Evolutionary conservation across 2,797 vertebrate species (phyloP).

Genomic region (Girardinus metallicus): DNA sequence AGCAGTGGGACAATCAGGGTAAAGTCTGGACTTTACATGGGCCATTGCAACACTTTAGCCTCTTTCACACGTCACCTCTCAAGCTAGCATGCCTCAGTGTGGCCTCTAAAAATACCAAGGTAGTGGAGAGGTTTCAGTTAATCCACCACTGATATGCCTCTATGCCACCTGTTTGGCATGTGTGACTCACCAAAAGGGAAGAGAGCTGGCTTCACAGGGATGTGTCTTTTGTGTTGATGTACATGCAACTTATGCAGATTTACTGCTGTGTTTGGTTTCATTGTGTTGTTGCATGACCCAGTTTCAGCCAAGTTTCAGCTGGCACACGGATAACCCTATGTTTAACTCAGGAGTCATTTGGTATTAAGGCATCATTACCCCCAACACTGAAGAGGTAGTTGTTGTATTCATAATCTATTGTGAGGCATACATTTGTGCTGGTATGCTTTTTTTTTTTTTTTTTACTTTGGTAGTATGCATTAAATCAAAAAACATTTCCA

Average conservation of each 20-base stretch:
- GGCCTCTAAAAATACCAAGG: not conserved
- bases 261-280: not conserved
- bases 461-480: not conserved
- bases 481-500: not conserved
- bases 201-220: not conserved
- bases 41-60: conserved; percentile 4
- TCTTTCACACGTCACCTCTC: conserved; percentile 1
- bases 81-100: not conserved
- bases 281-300: not conserved
- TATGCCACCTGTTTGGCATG: not conserved
- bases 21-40: conserved; percentile 2
- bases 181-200: conserved; percentile 3
- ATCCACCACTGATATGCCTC: conserved; percentile 1
- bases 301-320: not conserved
- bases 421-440: not conserved
- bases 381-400: not conserved
- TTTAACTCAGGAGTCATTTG: not conserved
- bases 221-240: not conserved
- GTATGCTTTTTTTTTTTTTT: too few species aligned
- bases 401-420: not conserved
- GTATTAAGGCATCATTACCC: not conserved
- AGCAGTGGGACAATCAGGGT: not conserved
- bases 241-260: not conserved
- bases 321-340: not conserved
- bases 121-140: not conserved